A percentile compares a stretch with the other conserved stretches of the same genome.
These are phyloP conservation scores for Rutilus rutilus DNA, from an alignment of 2,113 vertebrate genomes.

Conservation along the genomic window DNA sequence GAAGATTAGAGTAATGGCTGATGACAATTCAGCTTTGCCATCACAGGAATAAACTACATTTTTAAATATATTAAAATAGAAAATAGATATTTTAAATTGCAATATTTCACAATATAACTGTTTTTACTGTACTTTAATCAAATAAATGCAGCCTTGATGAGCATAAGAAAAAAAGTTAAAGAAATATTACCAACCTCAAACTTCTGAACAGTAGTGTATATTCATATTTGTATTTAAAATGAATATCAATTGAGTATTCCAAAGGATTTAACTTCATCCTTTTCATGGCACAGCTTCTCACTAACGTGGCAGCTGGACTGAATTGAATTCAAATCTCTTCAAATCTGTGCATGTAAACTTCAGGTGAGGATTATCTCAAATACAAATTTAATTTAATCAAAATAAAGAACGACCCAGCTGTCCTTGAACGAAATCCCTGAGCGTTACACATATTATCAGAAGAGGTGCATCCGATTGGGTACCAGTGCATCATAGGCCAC, in stretches of 20 bases:
- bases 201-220: not conserved
- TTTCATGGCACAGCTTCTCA: not conserved
- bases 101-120: not conserved
- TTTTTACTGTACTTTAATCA: not conserved
- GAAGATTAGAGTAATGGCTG: not conserved
- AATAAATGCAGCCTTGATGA: not conserved
- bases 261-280: too few species aligned
- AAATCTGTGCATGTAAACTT: not conserved
- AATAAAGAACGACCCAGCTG: conserved; percentile 1
- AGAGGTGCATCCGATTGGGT: not conserved
- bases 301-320: not conserved
- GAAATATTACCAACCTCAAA: not conserved
- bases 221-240: not conserved
- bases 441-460: not conserved
- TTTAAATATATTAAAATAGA: too few species aligned
- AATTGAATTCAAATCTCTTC: not conserved
- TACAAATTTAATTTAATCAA: not conserved
- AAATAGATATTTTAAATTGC: too few species aligned
- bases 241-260: not conserved
- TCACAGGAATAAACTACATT: too few species aligned
- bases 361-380: not conserved
- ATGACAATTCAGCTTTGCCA: too few species aligned
- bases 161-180: not conserved
- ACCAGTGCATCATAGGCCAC: not conserved
- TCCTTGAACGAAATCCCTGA: not conserved